These are phyloP conservation scores for Caenorhabditis sp. DNA, from an alignment of 2,888 invertebrate genomes.

Conservation along the genomic window DNA sequence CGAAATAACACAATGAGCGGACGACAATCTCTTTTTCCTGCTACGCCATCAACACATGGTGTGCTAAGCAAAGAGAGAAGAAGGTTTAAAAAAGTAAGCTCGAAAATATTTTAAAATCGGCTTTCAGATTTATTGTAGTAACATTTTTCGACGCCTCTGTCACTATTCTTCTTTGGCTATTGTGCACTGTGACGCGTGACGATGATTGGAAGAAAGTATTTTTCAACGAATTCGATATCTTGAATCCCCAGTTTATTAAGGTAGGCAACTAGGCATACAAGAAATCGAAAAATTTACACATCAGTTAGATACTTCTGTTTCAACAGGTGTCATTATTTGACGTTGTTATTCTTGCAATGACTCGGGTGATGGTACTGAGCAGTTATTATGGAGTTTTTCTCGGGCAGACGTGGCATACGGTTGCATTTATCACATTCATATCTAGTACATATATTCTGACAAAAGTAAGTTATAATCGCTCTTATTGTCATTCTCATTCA, in stretches of 20 bases:
- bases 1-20: conserved; percentile 40
- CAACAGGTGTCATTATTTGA: conserved; percentile 70
- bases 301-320: too few species aligned
- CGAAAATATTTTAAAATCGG: background rate
- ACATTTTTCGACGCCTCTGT: conserved; percentile 71
- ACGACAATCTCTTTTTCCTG: conserved; percentile 34
- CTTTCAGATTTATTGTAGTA: conserved; percentile 69
- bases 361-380: conserved; percentile 69
- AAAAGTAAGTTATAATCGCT: conserved; percentile 59
- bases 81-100: conserved; percentile 28
- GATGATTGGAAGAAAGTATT: conserved; percentile 71
- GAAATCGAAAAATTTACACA: too few species aligned
- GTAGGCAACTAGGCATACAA: too few species aligned
- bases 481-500: background rate
- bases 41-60: background rate
- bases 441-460: conserved; percentile 70
- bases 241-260: conserved; percentile 68
- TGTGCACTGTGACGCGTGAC: conserved; percentile 69
- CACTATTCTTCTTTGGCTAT: conserved; percentile 71
- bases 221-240: conserved; percentile 70
- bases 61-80: conserved; percentile 43
- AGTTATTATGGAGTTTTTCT: conserved; percentile 65
- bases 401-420: conserved; percentile 71
- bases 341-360: conserved; percentile 66
- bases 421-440: conserved; percentile 70